A percentile compares a stretch with the other conserved stretches of the same genome.
Conservation (phyloP, 2,113 vertebrate species). For the Loxodonta africana region DNA sequence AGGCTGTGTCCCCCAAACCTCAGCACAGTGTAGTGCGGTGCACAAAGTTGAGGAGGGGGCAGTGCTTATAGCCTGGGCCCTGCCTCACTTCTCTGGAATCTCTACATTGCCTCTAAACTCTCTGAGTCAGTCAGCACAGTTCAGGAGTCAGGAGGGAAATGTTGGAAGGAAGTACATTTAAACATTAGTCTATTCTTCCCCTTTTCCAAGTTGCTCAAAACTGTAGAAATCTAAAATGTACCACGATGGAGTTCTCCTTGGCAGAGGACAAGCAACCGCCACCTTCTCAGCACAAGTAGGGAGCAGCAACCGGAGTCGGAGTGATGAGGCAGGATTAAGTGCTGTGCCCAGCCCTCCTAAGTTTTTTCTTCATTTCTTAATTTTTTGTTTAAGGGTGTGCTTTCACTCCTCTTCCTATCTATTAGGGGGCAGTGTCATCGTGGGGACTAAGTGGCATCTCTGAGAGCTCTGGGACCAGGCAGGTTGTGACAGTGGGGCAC, state of each 20-base stretch:
- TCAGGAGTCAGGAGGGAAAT: not conserved
- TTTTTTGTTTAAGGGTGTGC: too few species aligned
- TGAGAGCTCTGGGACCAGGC: not conserved
- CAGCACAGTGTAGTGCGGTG: not conserved
- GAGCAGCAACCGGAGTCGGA: too few species aligned
- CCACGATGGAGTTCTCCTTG: fast-evolving
- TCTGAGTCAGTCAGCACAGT: not conserved
- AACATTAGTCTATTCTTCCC: not conserved
- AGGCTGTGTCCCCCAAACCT: not conserved
- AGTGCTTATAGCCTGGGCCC: too few species aligned
- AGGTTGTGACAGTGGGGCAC: not conserved
- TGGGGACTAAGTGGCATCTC: fast-evolving
- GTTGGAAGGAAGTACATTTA: not conserved
- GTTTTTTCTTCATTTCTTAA: not conserved
- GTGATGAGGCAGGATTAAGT: fast-evolving
- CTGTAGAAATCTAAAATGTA: not conserved
- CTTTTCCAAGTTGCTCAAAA: not conserved
- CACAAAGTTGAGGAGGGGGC: too few species aligned
- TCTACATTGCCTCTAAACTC: not conserved
- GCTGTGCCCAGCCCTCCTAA: too few species aligned
- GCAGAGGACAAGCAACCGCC: not conserved
- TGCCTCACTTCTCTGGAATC: not conserved
- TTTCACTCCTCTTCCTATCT: not conserved
- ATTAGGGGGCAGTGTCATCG: fast-evolving
- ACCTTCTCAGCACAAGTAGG: fast-evolving